These are phyloP conservation scores for Hyalella azteca DNA, from an alignment of 2,888 invertebrate species.

Conservation along the genomic window DNA sequence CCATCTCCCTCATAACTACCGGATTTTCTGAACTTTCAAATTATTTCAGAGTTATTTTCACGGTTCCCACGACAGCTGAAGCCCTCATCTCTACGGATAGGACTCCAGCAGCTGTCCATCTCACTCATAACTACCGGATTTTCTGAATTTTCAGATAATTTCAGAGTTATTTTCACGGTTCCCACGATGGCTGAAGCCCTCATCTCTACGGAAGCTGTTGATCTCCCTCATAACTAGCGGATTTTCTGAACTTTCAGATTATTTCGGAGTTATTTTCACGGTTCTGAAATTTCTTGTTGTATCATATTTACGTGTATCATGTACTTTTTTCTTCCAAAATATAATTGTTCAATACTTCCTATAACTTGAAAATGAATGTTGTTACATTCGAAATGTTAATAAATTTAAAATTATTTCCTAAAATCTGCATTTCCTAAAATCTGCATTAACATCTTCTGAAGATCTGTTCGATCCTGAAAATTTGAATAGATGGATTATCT, in stretches of 20 bases:
- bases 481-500: neutral
- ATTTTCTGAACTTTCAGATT: neutral
- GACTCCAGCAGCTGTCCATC: no score
- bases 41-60: no score
- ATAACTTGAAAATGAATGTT: no score
- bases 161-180: neutral
- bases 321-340: neutral
- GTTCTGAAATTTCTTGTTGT: neutral
- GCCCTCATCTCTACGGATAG: no score
- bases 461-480: neutral
- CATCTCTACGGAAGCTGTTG: neutral
- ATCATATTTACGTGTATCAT: neutral
- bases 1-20: no score
- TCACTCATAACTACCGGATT: no score
- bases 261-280: neutral
- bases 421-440: neutral
- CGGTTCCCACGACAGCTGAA: no score
- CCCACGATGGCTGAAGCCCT: no score
- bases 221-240: neutral
- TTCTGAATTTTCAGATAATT: neutral
- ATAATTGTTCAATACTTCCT: neutral
- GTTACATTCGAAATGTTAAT: no score
- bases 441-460: neutral
- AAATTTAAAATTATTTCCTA: neutral
- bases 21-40: no score